A percentile compares a stretch with the other conserved stretches of the same genome.
Evolutionary conservation across 2,888 invertebrate genomes (phyloP).

Genomic region (Ellobium chinense): DNA sequence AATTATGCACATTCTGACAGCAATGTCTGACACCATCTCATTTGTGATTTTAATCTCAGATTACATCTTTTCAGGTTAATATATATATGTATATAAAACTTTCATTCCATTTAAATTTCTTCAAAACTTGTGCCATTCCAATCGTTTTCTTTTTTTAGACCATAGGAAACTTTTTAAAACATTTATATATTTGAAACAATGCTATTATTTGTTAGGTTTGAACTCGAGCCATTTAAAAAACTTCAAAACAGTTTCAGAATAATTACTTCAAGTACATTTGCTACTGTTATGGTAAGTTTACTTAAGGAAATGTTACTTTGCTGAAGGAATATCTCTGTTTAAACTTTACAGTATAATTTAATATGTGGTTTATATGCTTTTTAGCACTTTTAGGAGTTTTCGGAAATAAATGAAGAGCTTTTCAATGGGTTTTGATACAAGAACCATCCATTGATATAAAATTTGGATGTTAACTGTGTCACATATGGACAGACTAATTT

Average conservation of each 20-base stretch:
- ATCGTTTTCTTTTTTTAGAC: not conserved
- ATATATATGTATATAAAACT: constrained; percentile 30
- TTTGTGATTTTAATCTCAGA: not conserved
- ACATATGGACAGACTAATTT: too few relatives aligned
- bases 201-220: not conserved
- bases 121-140: not conserved
- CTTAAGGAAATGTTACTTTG: too few relatives aligned
- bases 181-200: constrained; percentile 10
- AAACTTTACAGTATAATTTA: too few relatives aligned
- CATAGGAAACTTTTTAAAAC: not conserved
- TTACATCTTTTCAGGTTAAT: not conserved
- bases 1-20: constrained; percentile 36
- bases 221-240: not conserved
- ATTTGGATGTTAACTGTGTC: too few relatives aligned
- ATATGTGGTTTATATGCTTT: too few relatives aligned
- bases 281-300: too few relatives aligned
- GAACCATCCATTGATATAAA: too few relatives aligned
- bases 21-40: not conserved
- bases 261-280: not conserved
- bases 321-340: too few relatives aligned
- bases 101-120: not conserved
- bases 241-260: not conserved
- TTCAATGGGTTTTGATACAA: too few relatives aligned
- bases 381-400: too few relatives aligned
- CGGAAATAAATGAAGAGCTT: too few relatives aligned